Base-by-base conservation (phyloP, 1,140 invertebrate species). In the Diorhabda elongata region DNA sequence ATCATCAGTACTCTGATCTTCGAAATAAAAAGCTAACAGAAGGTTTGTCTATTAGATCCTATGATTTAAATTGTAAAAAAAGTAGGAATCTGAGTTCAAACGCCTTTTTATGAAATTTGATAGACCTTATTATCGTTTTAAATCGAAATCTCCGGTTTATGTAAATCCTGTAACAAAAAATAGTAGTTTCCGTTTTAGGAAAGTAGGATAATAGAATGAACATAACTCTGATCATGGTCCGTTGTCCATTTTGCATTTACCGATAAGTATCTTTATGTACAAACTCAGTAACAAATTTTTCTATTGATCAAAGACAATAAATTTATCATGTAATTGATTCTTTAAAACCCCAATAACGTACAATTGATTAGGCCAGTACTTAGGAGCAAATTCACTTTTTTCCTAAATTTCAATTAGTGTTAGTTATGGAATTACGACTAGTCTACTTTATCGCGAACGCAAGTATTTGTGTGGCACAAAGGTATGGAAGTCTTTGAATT, bases 141-240 rank as follows among this genome's bases (percentile, higher is more conserved):
- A 52, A 52, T 8, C n/a, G 47, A 52, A n/a, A 52, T 52, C 47
- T n/a, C 6, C 47, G 47, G n/a, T 52, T 26, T 26, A 26, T 26
- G 26, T 26, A 26, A 26, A 26, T 26, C 26, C 26, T 26, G 1
- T 26, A 26, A 26, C 58, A 42, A 60, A 62, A 62, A 62, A 62
- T 44, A 44, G 44, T 62, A 44, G 44, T 62, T 62, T 42, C 44
- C 61, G 42, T 62, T 62, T 62, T 62, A 44, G 61, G 61, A 62
- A 62, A 62, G 61, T 62, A 44, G 61, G 61, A 62, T 62, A 62
- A 42, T 41, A 43, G 43, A 42, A 62, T 44, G 61, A 62, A 62
- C 61, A 11, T 62, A 62, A 62, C 61, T 62, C 61, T 62, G 61
- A 42, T 5, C 43, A 8, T 6, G 47, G 44, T 44, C n/a, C 61